These are phyloP conservation scores for Nylanderia fulva DNA, from an alignment of 1,140 invertebrate species.

Conservation along the genomic window DNA sequence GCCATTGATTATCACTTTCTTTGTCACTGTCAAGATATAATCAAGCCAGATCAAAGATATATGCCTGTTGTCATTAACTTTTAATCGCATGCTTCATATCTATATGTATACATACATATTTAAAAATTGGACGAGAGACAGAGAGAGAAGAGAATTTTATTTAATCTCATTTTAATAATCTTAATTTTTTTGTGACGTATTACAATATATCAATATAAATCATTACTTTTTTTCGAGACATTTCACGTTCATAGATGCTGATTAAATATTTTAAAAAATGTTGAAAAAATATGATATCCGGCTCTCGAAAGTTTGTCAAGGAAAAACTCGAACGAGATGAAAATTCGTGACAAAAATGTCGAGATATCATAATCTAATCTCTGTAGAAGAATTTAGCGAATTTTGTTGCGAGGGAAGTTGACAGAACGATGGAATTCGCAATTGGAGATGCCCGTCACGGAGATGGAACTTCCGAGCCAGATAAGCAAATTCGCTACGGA, in stretches of 20 bases:
- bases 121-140: background rate
- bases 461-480: conserved; percentile 49
- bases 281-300: background rate
- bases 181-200: background rate
- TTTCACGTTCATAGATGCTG: background rate
- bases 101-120: background rate
- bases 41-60: too few species aligned
- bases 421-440: background rate
- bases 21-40: conserved; percentile 8
- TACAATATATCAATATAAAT: background rate
- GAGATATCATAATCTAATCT: conserved; percentile 36
- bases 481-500: conserved; percentile 49
- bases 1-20: conserved; percentile 5
- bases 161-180: conserved; percentile 3
- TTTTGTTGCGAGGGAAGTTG: conserved; percentile 20
- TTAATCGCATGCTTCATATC: conserved; percentile 5
- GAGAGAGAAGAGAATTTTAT: background rate
- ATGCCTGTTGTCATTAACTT: conserved; percentile 15
- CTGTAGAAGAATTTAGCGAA: conserved; percentile 31
- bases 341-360: background rate
- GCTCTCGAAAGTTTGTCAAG: background rate
- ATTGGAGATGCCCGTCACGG: conserved; percentile 54
- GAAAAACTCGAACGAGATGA: background rate
- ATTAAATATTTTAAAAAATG: background rate
- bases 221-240: background rate